A percentile compares a stretch with the other conserved stretches of the same genome.
These are phyloP conservation scores for Rhynchotus rufescens DNA, from an alignment of 2,797 vertebrate species.

Conservation along the genomic window DNA sequence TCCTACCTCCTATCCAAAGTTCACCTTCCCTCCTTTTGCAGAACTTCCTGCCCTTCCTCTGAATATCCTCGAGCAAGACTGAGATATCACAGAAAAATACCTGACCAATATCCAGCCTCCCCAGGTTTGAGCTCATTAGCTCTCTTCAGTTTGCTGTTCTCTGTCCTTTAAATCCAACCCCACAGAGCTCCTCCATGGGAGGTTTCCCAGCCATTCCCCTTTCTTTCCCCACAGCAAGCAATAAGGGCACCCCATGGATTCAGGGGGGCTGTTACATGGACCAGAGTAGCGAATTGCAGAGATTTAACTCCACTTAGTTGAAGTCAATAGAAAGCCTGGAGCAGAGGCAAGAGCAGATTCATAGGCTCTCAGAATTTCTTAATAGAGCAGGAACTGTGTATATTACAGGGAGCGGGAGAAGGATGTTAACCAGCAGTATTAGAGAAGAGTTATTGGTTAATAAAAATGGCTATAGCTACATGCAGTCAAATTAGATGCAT, in stretches of 20 bases:
- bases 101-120: not conserved
- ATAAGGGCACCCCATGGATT: not conserved
- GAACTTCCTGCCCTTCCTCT: not conserved
- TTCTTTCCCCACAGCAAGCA: not conserved
- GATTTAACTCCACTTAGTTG: not conserved
- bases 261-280: not conserved
- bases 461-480: slow-evolving; percentile 53
- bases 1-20: not conserved
- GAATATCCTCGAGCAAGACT: not conserved
- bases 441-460: slow-evolving; percentile 56
- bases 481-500: slow-evolving; percentile 57
- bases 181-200: not conserved
- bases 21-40: not conserved
- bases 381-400: slow-evolving; percentile 4
- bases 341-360: slow-evolving; percentile 3
- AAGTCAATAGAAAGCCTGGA: not conserved
- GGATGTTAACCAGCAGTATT: slow-evolving; percentile 25
- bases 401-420: not conserved
- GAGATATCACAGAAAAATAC: not conserved
- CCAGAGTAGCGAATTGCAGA: not conserved
- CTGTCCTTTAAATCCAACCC: not conserved
- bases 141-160: not conserved
- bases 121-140: not conserved
- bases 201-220: not conserved
- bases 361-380: slow-evolving; percentile 7